phyloP scores from a whole-genome alignment of 1,140 invertebrate species.

The Drosophila yakuba region DNA sequence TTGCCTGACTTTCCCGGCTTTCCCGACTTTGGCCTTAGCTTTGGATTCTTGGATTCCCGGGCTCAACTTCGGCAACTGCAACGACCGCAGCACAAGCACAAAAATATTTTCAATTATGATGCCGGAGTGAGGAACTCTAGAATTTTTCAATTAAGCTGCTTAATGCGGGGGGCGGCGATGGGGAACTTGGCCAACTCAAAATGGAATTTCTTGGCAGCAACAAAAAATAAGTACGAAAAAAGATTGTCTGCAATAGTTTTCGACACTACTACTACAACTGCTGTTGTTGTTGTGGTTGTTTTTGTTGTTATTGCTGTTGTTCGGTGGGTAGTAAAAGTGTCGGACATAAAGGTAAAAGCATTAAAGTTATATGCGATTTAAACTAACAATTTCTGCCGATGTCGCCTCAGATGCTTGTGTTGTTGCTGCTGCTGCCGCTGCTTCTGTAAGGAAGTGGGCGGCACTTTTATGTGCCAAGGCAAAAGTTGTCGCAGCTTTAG shows the following conservation, averaged over 20 bases:
- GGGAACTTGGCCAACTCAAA: slow-evolving; percentile 47
- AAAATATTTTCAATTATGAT: slow-evolving; percentile 83
- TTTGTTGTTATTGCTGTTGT: slow-evolving; percentile 19
- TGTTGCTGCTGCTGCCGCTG: slow-evolving; percentile 2
- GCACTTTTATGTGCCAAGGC: slow-evolving; percentile 76
- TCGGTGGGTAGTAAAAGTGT: slow-evolving; percentile 68
- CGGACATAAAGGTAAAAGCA: slow-evolving; percentile 79
- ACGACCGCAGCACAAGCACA: slow-evolving; percentile 63
- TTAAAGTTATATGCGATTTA: slow-evolving; percentile 82
- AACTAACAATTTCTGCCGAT: slow-evolving; percentile 59
- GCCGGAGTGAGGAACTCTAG: slow-evolving; percentile 72
- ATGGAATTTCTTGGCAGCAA: slow-evolving; percentile 68
- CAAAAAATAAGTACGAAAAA: slow-evolving; percentile 44
- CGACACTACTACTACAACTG: background rate
- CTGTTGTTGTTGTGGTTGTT: slow-evolving; percentile 1
- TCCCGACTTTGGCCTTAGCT: slow-evolving; percentile 4
- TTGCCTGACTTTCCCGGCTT: background rate
- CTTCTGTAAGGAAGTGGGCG: slow-evolving; percentile 32
- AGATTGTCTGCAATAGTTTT: slow-evolving; percentile 60
- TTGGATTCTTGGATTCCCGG: slow-evolving; percentile 2
- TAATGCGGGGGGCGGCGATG: slow-evolving; percentile 16
- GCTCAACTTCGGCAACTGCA: slow-evolving; percentile 26
- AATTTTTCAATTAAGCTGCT: slow-evolving; percentile 79
- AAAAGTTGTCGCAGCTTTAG: slow-evolving; percentile 77
- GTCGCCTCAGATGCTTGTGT: slow-evolving; percentile 25